These are phyloP conservation scores for Setophaga kirtlandii DNA, from an alignment of 2,113 vertebrate genomes.

Conservation along the genomic window DNA sequence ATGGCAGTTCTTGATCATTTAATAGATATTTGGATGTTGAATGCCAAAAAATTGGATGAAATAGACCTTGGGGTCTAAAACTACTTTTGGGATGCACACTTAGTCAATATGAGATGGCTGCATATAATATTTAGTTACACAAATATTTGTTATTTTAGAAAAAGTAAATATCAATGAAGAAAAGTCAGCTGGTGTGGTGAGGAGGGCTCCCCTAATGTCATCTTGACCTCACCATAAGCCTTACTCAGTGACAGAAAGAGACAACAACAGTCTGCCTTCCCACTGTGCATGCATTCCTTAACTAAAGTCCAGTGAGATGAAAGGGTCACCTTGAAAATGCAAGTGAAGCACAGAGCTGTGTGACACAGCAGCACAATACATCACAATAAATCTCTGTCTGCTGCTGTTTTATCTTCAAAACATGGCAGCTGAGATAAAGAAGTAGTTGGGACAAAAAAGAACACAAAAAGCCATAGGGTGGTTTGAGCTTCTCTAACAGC, in stretches of 20 bases:
- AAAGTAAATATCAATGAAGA: not conserved
- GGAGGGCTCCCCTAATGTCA: fast-evolving
- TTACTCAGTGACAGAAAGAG: not conserved
- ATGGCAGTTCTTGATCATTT: not conserved
- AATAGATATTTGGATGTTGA: not conserved
- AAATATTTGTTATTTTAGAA: not conserved
- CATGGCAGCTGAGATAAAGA: not conserved
- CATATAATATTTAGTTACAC: not conserved
- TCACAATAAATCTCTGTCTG: not conserved
- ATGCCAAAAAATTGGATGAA: not conserved
- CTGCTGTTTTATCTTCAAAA: not conserved
- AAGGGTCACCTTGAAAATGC: not conserved
- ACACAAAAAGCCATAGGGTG: not conserved
- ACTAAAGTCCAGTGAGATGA: not conserved
- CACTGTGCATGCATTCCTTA: not conserved
- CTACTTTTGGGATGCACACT: not conserved
- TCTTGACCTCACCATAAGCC: not conserved
- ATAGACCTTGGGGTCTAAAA: not conserved
- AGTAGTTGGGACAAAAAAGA: not conserved
- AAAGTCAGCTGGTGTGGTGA: not conserved
- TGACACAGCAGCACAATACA: not conserved
- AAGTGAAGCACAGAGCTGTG: not conserved
- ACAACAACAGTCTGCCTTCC: not conserved
- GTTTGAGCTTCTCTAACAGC: not conserved
- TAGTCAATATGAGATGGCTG: not conserved